Base-by-base conservation (phyloP, 2,797 vertebrate species). In the Valencia hispanica region DNA sequence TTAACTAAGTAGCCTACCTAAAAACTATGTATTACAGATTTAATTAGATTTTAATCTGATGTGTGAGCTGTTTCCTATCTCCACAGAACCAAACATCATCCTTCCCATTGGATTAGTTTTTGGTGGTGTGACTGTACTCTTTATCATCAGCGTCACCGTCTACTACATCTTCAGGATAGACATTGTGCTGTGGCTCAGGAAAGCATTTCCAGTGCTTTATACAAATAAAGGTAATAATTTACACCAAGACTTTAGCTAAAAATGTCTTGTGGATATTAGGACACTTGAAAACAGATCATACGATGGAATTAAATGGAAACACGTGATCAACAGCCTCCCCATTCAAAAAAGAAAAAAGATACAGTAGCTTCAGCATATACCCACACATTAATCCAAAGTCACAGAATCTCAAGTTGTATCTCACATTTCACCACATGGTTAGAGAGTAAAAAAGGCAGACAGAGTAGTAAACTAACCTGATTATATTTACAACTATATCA, bases 91-190 rank as follows among this genome's bases (percentile, higher is more conserved):
- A 32, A 88, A 94, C 79, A 43, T 88, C 78, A 77, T 84, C n/a
- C 74, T 90, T 32, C 91, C 92, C 1, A 59, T 96, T 18, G 94
- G 93, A 72, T 82, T 93, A 22, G 51, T 85, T 27, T 79, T 96
- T n/a, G 47, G 90, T 3, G 79, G 81, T 20, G 14, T 95, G 65
- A 86, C 83, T 1, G 15, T 95, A 50, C 76, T 96, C 15, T 93
- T 95, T 2, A 68, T 94, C 45, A 68, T 81, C 77, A 80, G 83
- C 63, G 79, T 96, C 77, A 76, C 88, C 70, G 63, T 95, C 70
- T 97, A 94, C 88, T 96, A 94, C 74, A 36, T 92, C 84, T 98
- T 98, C 90, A 97, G 96, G 88, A 89, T 97, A 70, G 96, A 98
- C 75, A 94, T 99, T 25, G 94, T 95, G 51, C 95, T 99, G 85